These are phyloP conservation scores for Arenaria interpres DNA, from an alignment of 2,113 vertebrate species.

Conservation along the genomic window DNA sequence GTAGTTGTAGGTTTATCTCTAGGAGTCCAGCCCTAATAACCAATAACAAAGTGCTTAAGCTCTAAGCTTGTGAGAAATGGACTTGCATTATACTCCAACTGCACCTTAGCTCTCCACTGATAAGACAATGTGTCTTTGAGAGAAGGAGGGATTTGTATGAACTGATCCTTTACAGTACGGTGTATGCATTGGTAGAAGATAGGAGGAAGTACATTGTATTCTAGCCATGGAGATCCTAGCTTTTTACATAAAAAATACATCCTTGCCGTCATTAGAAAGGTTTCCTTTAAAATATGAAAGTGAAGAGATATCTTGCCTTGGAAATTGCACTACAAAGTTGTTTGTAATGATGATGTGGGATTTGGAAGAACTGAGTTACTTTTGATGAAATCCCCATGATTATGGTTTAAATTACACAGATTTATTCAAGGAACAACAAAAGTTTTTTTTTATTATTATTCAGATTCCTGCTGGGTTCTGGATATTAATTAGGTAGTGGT, in stretches of 20 bases:
- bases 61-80: conserved; percentile 59
- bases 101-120: conserved; percentile 51
- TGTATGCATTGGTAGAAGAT: background rate
- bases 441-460: conserved; percentile 47
- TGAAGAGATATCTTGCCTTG: conserved; percentile 26
- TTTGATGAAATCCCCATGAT: conserved; percentile 68
- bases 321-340: conserved; percentile 61
- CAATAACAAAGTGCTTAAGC: conserved; percentile 73
- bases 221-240: background rate
- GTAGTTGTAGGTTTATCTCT: conserved; percentile 73
- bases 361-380: conserved; percentile 54
- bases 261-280: background rate
- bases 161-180: background rate
- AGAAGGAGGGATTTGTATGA: conserved; percentile 54
- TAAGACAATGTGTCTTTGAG: conserved; percentile 67
- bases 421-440: conserved; percentile 67
- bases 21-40: conserved; percentile 70
- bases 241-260: background rate
- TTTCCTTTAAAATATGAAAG: conserved; percentile 55
- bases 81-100: conserved; percentile 65
- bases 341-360: conserved; percentile 5
- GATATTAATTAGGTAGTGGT: conserved; percentile 66
- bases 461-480: conserved; percentile 63
- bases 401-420: conserved; percentile 66
- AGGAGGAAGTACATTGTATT: background rate